Percentiles rank a stretch among this genome's conserved stretches.
Conservation (phyloP, 2,113 vertebrate species). For the Megaptera novaeangliae region DNA sequence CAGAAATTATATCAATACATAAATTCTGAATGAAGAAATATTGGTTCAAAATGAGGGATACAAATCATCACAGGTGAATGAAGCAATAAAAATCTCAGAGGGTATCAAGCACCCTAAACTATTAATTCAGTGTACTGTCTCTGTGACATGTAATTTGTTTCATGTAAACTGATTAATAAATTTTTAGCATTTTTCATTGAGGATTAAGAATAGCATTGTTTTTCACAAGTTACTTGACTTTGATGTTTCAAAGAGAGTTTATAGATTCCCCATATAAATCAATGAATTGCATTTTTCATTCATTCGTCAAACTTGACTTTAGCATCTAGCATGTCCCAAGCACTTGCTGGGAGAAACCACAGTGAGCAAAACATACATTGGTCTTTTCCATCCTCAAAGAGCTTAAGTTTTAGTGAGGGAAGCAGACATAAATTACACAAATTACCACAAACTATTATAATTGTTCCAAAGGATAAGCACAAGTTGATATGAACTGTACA, state of each 20-base stretch:
- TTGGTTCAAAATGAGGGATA: background rate
- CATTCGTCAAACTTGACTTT: background rate
- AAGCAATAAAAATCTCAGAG: background rate
- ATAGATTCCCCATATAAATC: background rate
- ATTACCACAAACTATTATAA: background rate
- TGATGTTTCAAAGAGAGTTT: background rate
- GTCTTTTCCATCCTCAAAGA: background rate
- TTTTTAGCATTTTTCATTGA: background rate
- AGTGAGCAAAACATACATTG: background rate
- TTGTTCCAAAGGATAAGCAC: background rate
- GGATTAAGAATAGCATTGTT: background rate
- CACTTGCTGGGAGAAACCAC: background rate
- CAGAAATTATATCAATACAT: background rate
- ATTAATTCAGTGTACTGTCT: background rate
- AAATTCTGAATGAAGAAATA: conserved; percentile 9
- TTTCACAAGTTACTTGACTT: background rate
- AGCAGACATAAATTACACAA: background rate
- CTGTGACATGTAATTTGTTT: background rate
- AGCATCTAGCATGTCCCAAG: background rate
- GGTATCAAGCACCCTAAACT: background rate
- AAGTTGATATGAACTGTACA: background rate
- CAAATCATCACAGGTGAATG: background rate
- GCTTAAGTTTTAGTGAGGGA: background rate
- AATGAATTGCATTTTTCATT: background rate
- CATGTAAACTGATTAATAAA: background rate